These are phyloP conservation scores for Eulemur albifrons DNA, from an alignment of 2,797 vertebrate species.

Conservation along the genomic window DNA sequence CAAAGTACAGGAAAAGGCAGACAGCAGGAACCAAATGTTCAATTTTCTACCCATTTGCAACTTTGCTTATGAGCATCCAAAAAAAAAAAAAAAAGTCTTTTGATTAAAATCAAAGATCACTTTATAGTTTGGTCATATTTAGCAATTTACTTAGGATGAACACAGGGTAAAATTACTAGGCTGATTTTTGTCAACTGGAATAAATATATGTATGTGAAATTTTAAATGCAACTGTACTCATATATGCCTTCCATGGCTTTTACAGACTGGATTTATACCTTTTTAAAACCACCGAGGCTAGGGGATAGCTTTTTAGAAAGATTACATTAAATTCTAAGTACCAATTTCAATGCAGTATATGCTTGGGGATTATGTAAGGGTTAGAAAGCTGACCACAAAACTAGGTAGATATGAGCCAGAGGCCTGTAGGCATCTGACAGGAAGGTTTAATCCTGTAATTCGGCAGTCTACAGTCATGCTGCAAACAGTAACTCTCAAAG, in stretches of 20 bases:
- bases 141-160: slow-evolving; percentile 27
- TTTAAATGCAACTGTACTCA: background rate
- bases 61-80: background rate
- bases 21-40: background rate
- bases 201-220: background rate
- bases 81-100: background rate
- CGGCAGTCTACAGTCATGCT: slow-evolving; percentile 61
- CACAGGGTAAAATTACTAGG: slow-evolving; percentile 21
- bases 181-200: slow-evolving; percentile 8
- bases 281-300: slow-evolving; percentile 66
- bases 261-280: slow-evolving; percentile 72
- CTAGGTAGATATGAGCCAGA: background rate
- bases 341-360: slow-evolving; percentile 52
- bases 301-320: slow-evolving; percentile 67
- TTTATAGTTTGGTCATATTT: slow-evolving; percentile 24
- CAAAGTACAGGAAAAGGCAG: background rate
- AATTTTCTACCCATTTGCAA: slow-evolving; percentile 15
- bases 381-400: slow-evolving; percentile 56
- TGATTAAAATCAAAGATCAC: slow-evolving; percentile 46
- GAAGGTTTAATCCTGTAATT: slow-evolving; percentile 16
- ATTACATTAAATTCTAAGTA: slow-evolving; percentile 70
- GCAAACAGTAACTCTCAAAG: background rate
- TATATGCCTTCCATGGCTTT: background rate
- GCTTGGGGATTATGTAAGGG: slow-evolving; percentile 58
- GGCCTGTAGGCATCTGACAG: slow-evolving; percentile 29